Evolutionary conservation across 2,113 vertebrate genomes (phyloP).

Genomic region (Ceratotherium simum): DNA sequence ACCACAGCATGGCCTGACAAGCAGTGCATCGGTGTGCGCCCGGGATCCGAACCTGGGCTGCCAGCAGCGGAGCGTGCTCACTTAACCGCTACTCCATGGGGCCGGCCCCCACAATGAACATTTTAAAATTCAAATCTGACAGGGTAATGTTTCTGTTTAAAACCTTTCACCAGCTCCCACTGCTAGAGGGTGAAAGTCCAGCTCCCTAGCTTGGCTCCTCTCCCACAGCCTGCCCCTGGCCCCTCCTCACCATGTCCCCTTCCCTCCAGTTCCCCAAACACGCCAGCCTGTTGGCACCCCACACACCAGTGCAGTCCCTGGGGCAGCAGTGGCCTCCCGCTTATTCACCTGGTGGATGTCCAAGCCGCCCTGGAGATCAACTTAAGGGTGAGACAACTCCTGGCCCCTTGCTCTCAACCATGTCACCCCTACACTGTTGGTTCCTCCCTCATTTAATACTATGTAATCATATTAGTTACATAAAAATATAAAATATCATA

Average conservation of each 20-base stretch:
- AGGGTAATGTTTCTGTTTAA: background rate
- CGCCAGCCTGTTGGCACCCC: background rate
- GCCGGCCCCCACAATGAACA: background rate
- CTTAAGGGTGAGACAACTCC: background rate
- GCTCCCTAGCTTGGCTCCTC: background rate
- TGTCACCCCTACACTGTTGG: background rate
- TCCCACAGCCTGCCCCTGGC: accelerated
- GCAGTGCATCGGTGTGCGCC: too few relatives aligned
- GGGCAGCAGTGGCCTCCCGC: background rate
- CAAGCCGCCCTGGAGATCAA: background rate
- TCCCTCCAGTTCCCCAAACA: background rate
- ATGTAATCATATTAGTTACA: background rate
- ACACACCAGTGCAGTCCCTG: background rate
- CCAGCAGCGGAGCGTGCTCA: too few relatives aligned
- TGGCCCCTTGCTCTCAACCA: background rate
- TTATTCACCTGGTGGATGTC: background rate
- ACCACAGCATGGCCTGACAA: too few relatives aligned
- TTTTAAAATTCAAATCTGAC: background rate
- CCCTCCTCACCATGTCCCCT: background rate
- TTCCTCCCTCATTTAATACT: background rate
- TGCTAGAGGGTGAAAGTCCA: background rate
- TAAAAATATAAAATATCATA: background rate
- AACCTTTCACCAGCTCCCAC: background rate
- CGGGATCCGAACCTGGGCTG: too few relatives aligned
- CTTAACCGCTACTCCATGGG: too few relatives aligned